Evolutionary conservation across 2,888 invertebrate genomes (phyloP).

Genomic region (Cryptops parisi): DNA sequence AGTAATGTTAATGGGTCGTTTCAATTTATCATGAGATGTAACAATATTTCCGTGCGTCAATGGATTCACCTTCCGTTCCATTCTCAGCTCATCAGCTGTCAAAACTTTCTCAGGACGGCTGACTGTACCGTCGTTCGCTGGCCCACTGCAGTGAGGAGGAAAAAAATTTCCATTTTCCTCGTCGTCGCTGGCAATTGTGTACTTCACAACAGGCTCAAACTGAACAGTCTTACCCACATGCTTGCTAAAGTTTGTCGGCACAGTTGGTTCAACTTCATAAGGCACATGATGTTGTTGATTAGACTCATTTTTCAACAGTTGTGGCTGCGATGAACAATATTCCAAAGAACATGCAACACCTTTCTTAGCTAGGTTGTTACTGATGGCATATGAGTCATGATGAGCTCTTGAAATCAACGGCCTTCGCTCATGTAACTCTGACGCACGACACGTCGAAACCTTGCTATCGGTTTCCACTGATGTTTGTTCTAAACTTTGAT

Average conservation of each 20-base stretch:
- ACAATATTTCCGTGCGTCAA: not conserved
- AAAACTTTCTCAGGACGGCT: not conserved
- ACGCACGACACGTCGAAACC: not conserved
- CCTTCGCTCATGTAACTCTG: not conserved
- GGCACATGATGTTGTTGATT: not conserved
- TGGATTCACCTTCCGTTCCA: slow-evolving; percentile 13
- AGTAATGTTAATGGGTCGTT: not conserved
- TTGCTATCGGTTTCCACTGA: not conserved
- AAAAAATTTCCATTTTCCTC: too few species aligned
- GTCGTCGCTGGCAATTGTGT: not conserved
- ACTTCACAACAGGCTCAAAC: not conserved
- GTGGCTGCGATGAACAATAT: not conserved
- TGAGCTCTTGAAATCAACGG: not conserved
- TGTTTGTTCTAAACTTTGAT: not conserved
- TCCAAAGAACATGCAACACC: too few species aligned
- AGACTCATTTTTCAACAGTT: not conserved
- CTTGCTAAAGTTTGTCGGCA: not conserved
- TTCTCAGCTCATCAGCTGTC: slow-evolving; percentile 11
- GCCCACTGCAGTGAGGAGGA: not conserved
- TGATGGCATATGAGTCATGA: not conserved
- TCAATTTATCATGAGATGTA: not conserved
- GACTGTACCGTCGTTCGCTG: not conserved
- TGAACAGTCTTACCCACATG: not conserved
- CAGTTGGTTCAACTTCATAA: not conserved
- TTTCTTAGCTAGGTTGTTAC: not conserved